Base-by-base conservation (phyloP, 2,797 vertebrate genomes). In the Hipposideros larvatus region DNA sequence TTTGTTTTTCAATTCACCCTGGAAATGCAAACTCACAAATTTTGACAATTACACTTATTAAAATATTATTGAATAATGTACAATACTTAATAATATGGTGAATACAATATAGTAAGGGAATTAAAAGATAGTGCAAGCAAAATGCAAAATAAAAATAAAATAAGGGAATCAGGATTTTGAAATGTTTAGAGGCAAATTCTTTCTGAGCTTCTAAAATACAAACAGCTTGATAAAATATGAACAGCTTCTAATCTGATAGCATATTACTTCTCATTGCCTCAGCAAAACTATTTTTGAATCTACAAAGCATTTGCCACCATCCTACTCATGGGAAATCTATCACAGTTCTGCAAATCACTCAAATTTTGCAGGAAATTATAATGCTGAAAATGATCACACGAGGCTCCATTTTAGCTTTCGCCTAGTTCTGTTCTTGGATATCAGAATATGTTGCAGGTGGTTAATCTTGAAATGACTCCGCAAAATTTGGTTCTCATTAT, bases 291-390 rank as follows among this genome's bases (percentile, higher is more conserved):
- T 97, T 98, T 98, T 97, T 96, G 96, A 96, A 90, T 95, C 89
- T 96, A 97, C 97, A 97, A 98, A 98, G 97, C 91, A 86, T 96
- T 97, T 97, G 94, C 94, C 57, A 96, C 96, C 82, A 96, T 97
- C 95, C 96, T 97, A 97, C 97, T 97, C 97, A 97, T 96, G 94
- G 93, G 87, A 96, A 97, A 97, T 97, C 91, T 97, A 97, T 87
- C 97, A 95, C 93, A 97, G 96, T 95, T 97, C 96, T 97, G 96
- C 96, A 98, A 98, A 97, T 97, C 97, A 97, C 94, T 97, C 96
- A 97, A 85, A 97, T 96, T 97, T 97, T 96, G 87, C 91, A 97
- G 97, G 74, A 98, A 98, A 98, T 97, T 97, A 97, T 97, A 97
- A 97, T 96, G 94, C 97, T 97, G 94, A 95, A 97, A 98, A 98